Evolutionary conservation across 1,140 invertebrate species (phyloP).

Genomic region (Drosophila repleta): DNA sequence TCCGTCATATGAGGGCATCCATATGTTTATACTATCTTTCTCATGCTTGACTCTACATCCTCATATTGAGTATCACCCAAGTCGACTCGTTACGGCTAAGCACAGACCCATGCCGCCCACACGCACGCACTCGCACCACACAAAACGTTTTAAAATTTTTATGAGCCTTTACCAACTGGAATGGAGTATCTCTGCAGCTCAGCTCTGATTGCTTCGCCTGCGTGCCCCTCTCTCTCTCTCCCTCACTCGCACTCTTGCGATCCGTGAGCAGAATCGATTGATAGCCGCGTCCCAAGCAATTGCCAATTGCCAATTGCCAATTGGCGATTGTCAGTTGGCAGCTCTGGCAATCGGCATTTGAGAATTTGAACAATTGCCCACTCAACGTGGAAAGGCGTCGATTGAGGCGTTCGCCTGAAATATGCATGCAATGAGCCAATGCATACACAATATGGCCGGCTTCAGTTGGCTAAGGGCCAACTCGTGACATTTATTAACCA

Average conservation of each 20-base stretch:
- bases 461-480: conserved; percentile 5
- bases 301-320: conserved; percentile 37
- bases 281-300: conserved; percentile 53
- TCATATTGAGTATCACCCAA: conserved; percentile 9
- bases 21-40: too few species aligned
- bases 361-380: conserved; percentile 65
- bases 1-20: too few species aligned
- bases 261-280: conserved; percentile 67
- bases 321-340: conserved; percentile 26
- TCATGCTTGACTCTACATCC: too few species aligned
- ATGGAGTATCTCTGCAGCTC: conserved; percentile 31
- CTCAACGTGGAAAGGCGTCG: conserved; percentile 32
- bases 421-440: conserved; percentile 44
- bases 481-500: conserved; percentile 73
- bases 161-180: conserved; percentile 51
- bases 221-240: too few species aligned
- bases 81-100: conserved; percentile 6
- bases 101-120: too few species aligned
- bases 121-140: neutral
- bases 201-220: conserved; percentile 58
- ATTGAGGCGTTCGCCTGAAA: conserved; percentile 45
- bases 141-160: conserved; percentile 65
- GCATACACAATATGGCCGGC: conserved; percentile 23
- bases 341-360: conserved; percentile 11
- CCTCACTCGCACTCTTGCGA: neutral